phyloP scores from a whole-genome alignment of 2,113 vertebrate genomes.

The Myrmophylax atrothorax region DNA sequence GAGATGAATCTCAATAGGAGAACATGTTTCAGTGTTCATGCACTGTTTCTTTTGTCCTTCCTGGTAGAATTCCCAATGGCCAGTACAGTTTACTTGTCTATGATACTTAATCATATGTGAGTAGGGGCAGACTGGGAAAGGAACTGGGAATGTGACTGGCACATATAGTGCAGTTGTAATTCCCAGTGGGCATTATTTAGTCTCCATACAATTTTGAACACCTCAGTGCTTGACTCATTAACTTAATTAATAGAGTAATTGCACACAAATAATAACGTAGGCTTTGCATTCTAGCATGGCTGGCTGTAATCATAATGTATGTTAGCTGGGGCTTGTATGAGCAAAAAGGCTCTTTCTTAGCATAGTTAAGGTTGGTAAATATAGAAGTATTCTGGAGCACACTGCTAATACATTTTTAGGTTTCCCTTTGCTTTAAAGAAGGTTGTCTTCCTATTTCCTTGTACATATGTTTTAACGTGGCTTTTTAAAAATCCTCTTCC shows the following conservation, averaged over 20 bases:
- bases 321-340: not conserved
- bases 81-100: not conserved
- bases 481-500: not conserved
- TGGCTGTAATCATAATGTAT: not conserved
- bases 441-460: not conserved
- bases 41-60: not conserved
- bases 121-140: not conserved
- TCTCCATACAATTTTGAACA: not conserved
- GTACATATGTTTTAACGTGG: not conserved
- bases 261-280: not conserved
- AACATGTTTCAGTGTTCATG: not conserved
- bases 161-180: not conserved
- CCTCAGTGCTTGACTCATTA: constrained; percentile 25
- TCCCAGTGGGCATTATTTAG: constrained; percentile 33
- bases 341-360: not conserved
- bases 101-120: not conserved
- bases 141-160: not conserved
- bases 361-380: not conserved
- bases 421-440: not conserved
- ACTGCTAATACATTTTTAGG: not conserved
- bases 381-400: not conserved
- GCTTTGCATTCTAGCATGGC: not conserved
- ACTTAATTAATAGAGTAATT: constrained; percentile 50
- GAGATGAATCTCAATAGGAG: not conserved
- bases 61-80: not conserved